Base-by-base conservation (phyloP, 2,113 vertebrate species). In the Perca fluviatilis region DNA sequence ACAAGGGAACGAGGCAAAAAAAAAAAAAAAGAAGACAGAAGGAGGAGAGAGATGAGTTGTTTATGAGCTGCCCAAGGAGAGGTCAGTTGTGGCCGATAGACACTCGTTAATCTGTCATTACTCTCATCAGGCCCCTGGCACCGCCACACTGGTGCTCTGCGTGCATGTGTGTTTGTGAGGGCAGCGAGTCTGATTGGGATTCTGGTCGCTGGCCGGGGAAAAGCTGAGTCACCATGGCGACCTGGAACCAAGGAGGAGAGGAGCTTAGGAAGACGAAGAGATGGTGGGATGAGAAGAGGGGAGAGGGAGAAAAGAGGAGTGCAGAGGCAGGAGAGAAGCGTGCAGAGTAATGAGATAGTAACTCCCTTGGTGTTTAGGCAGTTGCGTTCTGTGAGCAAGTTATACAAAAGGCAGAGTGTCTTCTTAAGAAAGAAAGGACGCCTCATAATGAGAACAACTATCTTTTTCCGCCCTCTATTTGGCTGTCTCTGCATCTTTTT, bases 151-250 rank as follows among this genome's bases (percentile, higher is more conserved):
- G 74, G 57, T 49, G 40, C 72, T 82, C 63, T 74, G 81, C 60
- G 33, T 74, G 77, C 40, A 36, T 64, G 50, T 85, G 85, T 74
- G 70, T 82, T 61, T 83, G 75, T 56, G 74, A 70, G 74, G 79
- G 61, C 50, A 74, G 51, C 33, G 12, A 74, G 87, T 77, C 83
- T 91, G 87, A 92, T 91, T 92, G 82, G 84, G 88, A 92, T 91
- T 90, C 82, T 86, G 61, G 74, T 90, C 33, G 27, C 63, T 92
- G 89, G 83, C 81, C 54, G 43, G 79, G 77, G 70, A 88, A 86
- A 88, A 86, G 88, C 90, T 91, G 91, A 93, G 89, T 94, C 91
- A 92, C 89, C 87, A 92, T 93, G 87, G 87, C 23, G 91, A 93
- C 92, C 88, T 86, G 81, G 58, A 90, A 87, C 69, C 58, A 79